A percentile compares a stretch with the other conserved stretches of the same genome.
phyloP scores from a whole-genome alignment of 1,140 invertebrate genomes.

The Drosophila mauritiana region DNA sequence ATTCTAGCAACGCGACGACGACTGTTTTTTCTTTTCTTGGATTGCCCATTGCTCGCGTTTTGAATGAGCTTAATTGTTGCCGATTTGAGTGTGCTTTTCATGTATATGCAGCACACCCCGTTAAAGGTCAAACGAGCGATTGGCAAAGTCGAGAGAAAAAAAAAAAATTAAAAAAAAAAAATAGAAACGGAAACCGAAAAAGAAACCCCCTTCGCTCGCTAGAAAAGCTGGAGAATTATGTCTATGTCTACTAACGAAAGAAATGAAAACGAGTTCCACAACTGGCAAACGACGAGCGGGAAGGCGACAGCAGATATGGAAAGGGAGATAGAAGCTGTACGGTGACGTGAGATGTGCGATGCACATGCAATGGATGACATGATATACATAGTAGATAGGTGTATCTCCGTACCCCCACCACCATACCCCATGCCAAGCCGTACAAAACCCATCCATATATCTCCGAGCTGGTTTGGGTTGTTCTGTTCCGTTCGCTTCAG shows the following conservation, averaged over 20 bases:
- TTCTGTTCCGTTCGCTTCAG: not conserved
- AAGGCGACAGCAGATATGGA: conserved; percentile 14
- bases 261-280: conserved; percentile 70
- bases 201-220: not conserved
- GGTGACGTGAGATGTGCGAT: conserved; percentile 49
- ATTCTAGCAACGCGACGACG: conserved; percentile 61
- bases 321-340: conserved; percentile 13
- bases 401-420: conserved; percentile 3
- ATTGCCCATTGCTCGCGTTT: conserved; percentile 69
- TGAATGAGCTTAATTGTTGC: conserved; percentile 81
- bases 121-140: conserved; percentile 80
- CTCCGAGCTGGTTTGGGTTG: not conserved
- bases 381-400: conserved; percentile 36
- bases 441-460: not conserved
- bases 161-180: not conserved
- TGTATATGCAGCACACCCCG: conserved; percentile 35
- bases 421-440: not conserved
- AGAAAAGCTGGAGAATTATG: conserved; percentile 66
- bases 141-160: conserved; percentile 41
- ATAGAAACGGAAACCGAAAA: conserved; percentile 33
- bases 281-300: conserved; percentile 29
- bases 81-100: conserved; percentile 36
- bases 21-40: conserved; percentile 35
- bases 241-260: conserved; percentile 44
- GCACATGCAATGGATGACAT: conserved; percentile 58